Conservation (phyloP, 2,113 vertebrate genomes). For the Zeus faber region DNA sequence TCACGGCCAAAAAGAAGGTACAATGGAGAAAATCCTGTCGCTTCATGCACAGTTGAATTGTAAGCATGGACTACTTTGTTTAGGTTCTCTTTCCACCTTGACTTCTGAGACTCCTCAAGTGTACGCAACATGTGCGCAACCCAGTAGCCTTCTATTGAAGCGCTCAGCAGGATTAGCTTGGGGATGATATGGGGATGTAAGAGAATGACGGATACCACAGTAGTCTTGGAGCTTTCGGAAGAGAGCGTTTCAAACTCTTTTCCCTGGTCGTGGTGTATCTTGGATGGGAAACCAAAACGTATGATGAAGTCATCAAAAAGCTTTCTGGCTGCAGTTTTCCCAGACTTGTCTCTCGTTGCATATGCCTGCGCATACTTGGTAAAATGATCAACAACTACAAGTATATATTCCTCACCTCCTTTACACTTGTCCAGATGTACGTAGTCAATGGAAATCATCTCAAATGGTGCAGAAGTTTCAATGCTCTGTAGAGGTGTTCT, state of each 20-base stretch:
- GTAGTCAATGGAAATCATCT: no score
- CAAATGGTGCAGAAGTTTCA: no score
- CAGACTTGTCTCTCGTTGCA: conserved; percentile 12
- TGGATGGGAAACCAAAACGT: conserved; percentile 8
- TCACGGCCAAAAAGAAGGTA: conserved; percentile 32
- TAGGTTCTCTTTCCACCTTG: conserved; percentile 21
- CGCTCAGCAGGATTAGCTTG: conserved; percentile 8
- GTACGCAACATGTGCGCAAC: conserved; percentile 28
- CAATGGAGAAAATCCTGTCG: conserved; percentile 19
- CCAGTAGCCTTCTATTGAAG: conserved; percentile 25
- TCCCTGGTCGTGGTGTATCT: conserved; percentile 18
- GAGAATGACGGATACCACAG: background rate
- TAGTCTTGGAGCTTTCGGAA: conserved; percentile 11
- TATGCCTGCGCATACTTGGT: conserved; percentile 21
- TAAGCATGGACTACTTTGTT: conserved; percentile 34
- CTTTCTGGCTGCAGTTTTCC: conserved; percentile 8
- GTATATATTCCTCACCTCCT: conserved; percentile 16
- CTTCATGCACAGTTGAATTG: conserved; percentile 18
- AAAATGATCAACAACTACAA: conserved; percentile 20
- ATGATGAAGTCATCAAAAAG: conserved; percentile 17
- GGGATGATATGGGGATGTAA: conserved; percentile 16
- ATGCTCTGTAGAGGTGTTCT: no score
- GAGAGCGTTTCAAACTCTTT: conserved; percentile 2
- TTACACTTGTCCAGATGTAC: no score
- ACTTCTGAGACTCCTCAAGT: conserved; percentile 21